phyloP scores from a whole-genome alignment of 2,113 vertebrate species.

The Gadus macrocephalus region DNA sequence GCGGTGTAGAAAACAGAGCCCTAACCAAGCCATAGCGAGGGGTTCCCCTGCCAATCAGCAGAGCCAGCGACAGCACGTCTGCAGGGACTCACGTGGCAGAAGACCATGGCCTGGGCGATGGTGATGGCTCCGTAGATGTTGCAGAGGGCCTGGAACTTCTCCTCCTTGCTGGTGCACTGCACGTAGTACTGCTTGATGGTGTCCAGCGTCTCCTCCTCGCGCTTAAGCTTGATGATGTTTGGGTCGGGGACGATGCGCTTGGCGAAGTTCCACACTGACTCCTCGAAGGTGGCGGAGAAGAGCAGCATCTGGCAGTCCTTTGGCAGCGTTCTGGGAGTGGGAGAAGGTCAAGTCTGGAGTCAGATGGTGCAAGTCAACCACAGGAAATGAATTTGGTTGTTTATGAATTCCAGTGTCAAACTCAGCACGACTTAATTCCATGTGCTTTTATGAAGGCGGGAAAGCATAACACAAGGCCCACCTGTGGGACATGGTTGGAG shows the following conservation, averaged over 20 bases:
- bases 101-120: constrained; percentile 94
- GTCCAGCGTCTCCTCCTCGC: constrained; percentile 95
- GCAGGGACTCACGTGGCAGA: constrained; percentile 85
- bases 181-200: constrained; percentile 98
- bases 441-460: too few relatives aligned
- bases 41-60: too few relatives aligned
- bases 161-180: constrained; percentile 84
- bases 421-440: too few relatives aligned
- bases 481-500: too few relatives aligned
- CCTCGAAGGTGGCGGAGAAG: constrained; percentile 96
- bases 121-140: constrained; percentile 93
- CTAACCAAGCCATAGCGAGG: too few relatives aligned
- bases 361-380: neutral
- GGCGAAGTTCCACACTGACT: constrained; percentile 92
- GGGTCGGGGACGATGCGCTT: constrained; percentile 92
- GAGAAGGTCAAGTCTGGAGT: neutral
- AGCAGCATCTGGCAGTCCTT: constrained; percentile 94
- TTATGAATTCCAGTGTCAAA: neutral
- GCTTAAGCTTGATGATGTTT: constrained; percentile 93
- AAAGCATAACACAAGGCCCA: too few relatives aligned
- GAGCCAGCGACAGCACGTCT: neutral
- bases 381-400: too few relatives aligned
- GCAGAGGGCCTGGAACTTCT: constrained; percentile 93
- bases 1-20: too few relatives aligned
- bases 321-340: constrained; percentile 80